A percentile compares a stretch with the other conserved stretches of the same genome.
Evolutionary conservation across 2,797 vertebrate genomes (phyloP).

Genomic region (Potorous gilbertii): DNA sequence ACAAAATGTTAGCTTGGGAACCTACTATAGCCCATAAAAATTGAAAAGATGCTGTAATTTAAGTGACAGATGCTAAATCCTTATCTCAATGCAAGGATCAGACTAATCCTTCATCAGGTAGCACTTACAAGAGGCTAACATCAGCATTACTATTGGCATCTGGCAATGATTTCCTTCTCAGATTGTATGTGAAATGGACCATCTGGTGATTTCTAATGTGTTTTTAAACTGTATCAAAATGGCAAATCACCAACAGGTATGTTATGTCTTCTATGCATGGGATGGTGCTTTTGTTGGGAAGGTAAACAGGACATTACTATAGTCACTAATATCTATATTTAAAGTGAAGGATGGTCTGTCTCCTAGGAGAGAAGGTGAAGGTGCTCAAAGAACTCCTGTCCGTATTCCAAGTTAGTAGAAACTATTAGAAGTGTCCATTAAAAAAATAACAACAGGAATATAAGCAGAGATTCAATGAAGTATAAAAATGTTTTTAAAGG

Average conservation of each 20-base stretch:
- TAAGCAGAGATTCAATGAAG: neutral
- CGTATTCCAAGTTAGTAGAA: neutral
- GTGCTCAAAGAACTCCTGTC: neutral
- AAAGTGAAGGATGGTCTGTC: neutral
- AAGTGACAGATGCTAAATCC: conserved; percentile 56
- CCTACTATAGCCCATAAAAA: conserved; percentile 58
- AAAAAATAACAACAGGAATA: neutral
- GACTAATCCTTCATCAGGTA: conserved; percentile 53
- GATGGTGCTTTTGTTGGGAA: neutral
- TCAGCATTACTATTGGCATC: conserved; percentile 40
- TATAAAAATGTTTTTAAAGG: neutral
- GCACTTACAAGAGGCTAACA: conserved; percentile 46
- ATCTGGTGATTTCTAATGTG: conserved; percentile 6
- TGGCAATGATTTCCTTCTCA: conserved; percentile 38
- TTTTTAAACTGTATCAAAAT: conserved; percentile 21
- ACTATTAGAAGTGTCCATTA: neutral
- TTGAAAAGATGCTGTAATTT: conserved; percentile 67
- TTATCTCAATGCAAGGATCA: conserved; percentile 67
- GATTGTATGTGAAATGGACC: conserved; percentile 27
- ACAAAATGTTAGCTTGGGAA: conserved; percentile 64
- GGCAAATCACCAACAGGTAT: conserved; percentile 13
- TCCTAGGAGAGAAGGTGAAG: neutral
- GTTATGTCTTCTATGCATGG: neutral
- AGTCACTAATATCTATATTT: neutral
- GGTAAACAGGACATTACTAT: neutral